Percentiles rank a stretch among this genome's conserved stretches.
Evolutionary conservation across 2,888 invertebrate species (phyloP).

Genomic region (Orthonevra nobilis): DNA sequence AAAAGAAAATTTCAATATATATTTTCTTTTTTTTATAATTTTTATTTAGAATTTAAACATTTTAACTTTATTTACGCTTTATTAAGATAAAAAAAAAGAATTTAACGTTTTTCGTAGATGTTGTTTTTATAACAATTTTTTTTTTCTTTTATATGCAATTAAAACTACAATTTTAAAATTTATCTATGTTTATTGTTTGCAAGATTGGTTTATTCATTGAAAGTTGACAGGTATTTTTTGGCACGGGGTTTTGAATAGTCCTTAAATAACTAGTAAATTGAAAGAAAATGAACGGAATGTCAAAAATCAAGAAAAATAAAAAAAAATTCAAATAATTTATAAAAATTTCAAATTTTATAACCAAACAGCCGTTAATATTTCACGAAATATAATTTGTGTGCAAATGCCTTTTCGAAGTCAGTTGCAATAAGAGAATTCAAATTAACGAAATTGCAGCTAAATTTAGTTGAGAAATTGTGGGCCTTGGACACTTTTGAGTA

Average conservation of each 20-base stretch:
- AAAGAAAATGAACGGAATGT: too few relatives aligned
- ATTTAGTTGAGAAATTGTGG: too few relatives aligned
- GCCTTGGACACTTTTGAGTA: too few relatives aligned
- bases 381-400: too few relatives aligned
- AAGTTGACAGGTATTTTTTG: conserved; percentile 39
- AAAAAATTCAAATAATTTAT: too few relatives aligned
- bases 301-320: too few relatives aligned
- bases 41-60: conserved; percentile 21
- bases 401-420: too few relatives aligned
- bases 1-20: conserved; percentile 24
- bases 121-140: conserved; percentile 37
- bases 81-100: conserved; percentile 26
- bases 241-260: conserved; percentile 23
- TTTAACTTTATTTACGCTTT: not conserved
- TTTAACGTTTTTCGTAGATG: not conserved
- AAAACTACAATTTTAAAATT: conserved; percentile 50
- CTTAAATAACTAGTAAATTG: too few relatives aligned
- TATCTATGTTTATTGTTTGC: conserved; percentile 29
- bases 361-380: too few relatives aligned
- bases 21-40: conserved; percentile 2
- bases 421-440: too few relatives aligned
- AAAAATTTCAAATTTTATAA: too few relatives aligned
- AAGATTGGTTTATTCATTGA: conserved; percentile 24
- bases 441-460: too few relatives aligned
- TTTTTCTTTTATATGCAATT: conserved; percentile 27